These are phyloP conservation scores for Biston stratarius DNA, from an alignment of 2,888 invertebrate genomes.

Conservation along the genomic window DNA sequence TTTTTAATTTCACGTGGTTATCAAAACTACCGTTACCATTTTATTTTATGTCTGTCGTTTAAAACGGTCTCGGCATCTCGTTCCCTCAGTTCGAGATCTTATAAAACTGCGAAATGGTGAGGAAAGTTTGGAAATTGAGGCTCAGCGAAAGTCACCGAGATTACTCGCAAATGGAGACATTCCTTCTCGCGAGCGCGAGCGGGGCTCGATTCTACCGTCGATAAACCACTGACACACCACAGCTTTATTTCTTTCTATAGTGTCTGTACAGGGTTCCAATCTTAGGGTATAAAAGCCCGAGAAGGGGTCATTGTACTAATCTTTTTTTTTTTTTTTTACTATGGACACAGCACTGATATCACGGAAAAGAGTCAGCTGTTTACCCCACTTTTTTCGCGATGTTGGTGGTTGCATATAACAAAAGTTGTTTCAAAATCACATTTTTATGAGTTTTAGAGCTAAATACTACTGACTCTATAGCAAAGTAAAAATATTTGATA, in stretches of 20 bases:
- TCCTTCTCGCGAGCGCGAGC: conserved; percentile 36
- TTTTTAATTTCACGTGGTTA: too few species aligned
- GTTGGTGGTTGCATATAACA: too few species aligned
- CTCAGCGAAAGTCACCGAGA: conserved; percentile 55
- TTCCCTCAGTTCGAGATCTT: conserved; percentile 41
- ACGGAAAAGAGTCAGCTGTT: too few species aligned
- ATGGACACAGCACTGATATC: too few species aligned
- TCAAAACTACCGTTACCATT: not conserved
- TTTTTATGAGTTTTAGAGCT: too few species aligned
- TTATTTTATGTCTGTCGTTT: conserved; percentile 11
- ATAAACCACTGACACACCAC: conserved; percentile 32
- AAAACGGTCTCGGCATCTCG: conserved; percentile 45
- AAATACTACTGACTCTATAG: too few species aligned
- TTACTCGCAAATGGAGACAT: conserved; percentile 53
- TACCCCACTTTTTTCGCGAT: too few species aligned
- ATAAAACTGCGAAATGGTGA: conserved; percentile 58
- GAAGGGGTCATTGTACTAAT: too few species aligned
- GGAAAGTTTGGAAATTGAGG: conserved; percentile 63
- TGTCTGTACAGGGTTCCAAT: too few species aligned
- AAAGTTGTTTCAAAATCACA: too few species aligned
- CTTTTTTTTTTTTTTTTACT: too few species aligned
- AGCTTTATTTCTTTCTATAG: conserved; percentile 16
- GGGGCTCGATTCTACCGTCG: conserved; percentile 22
- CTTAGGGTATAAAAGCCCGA: not conserved
- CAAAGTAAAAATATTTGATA: too few species aligned